Evolutionary conservation across 2,797 vertebrate genomes (phyloP).

Genomic region (Sebastes kiyomatsui): DNA sequence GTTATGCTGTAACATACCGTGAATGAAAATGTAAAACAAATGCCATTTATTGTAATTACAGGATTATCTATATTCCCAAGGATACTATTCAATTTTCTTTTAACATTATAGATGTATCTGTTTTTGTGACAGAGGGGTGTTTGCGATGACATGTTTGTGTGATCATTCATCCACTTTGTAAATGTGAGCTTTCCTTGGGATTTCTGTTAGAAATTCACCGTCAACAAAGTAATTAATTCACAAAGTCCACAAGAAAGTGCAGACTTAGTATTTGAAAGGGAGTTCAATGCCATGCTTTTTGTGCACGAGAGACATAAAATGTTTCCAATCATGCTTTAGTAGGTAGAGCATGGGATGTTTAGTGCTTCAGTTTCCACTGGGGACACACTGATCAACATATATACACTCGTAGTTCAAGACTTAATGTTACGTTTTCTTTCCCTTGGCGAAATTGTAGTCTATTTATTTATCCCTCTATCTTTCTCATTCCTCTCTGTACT

Average conservation of each 20-base stretch:
- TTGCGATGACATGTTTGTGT: background rate
- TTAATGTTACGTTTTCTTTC: background rate
- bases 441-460: background rate
- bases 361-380: background rate
- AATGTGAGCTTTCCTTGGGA: background rate
- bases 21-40: slow-evolving; percentile 4
- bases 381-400: background rate
- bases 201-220: background rate
- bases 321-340: background rate
- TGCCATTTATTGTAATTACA: background rate
- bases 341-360: background rate
- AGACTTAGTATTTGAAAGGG: background rate
- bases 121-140: background rate
- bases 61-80: background rate
- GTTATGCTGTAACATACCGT: background rate
- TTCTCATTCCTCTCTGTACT: background rate
- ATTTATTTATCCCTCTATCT: background rate
- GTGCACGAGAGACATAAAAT: background rate
- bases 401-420: too few relatives aligned
- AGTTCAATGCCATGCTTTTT: background rate
- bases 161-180: background rate
- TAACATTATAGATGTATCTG: background rate
- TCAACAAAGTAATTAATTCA: background rate
- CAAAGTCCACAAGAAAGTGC: background rate
- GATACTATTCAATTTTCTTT: background rate